Evolutionary conservation across 1,140 invertebrate genomes (phyloP), one percentile per base, ranked within the genome.

Genomic region (Thaumetopoea pityocampa): DNA sequence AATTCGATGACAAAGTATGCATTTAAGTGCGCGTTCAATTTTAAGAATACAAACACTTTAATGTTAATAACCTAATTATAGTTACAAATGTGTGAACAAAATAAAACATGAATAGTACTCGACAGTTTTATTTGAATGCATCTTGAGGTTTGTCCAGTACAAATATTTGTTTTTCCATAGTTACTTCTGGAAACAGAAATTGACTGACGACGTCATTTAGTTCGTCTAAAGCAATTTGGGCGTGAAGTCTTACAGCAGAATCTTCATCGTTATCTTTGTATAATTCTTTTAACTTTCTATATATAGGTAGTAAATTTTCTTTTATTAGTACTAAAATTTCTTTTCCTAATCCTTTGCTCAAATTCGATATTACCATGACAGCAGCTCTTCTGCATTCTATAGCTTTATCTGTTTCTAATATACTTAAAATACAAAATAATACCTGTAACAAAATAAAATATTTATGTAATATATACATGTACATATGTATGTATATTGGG

Each of bases 331-430:
- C 65, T 14, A 95, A 72, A 5, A 88, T 87, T 54, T 93, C 90
- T 59, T 85, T 89, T 9, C 90, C 92, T 4, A 95, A 74, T 9
- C 94, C 94, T 59, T 90, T 88, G 10, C 96, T 69, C 19, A 96
- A 67, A 45, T 92, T 86, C 16, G 89, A 88, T 34, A 93, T 85
- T 5, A 95, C 90, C 64, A 94, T 80, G 4, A 94, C 90, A 11
- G 92, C 92, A n/a, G 94, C 93, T 59, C 93, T 85, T 38, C 93
- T 85, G 19, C 93, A 92, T 79, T 94, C 91, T 7, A 88, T 64
- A 14, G 86, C 84, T 54, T 90, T 88, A 62, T 95, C 93, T 4
- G 87, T 89, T 61, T 89, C 87, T 52, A 94, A 80, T 29, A 93
- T 87, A 47, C 81, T 86, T 46, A 88, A 84, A 18, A 93, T 87